Conservation (phyloP, 1,140 invertebrate genomes). For the Glossosoma conforme region DNA sequence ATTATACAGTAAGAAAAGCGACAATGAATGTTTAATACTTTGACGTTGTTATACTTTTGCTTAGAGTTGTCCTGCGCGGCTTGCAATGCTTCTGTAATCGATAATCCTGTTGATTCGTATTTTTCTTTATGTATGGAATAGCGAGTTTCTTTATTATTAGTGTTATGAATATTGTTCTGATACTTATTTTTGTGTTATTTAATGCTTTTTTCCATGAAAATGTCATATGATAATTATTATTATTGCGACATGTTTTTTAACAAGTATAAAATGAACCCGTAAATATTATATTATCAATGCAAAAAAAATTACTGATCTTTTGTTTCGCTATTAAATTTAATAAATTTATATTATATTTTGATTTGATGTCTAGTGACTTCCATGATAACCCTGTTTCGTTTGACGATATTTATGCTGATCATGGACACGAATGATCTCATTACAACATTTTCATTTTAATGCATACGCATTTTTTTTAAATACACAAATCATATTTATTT, state of each 20-base stretch:
- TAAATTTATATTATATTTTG: background rate
- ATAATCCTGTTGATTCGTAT: background rate
- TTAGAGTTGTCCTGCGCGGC: background rate
- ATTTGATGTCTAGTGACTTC: background rate
- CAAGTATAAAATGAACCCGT: background rate
- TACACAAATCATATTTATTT: too few relatives aligned
- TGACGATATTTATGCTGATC: background rate
- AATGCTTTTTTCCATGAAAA: background rate
- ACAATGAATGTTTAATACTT: too few relatives aligned
- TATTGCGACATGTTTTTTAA: background rate
- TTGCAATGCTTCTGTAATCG: background rate
- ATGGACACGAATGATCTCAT: background rate
- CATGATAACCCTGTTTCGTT: background rate
- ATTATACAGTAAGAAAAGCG: too few relatives aligned
- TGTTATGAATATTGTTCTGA: background rate
- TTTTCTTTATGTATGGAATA: background rate
- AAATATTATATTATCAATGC: too few relatives aligned
- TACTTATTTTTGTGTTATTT: too few relatives aligned
- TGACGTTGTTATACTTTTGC: too few relatives aligned
- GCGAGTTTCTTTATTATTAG: background rate
- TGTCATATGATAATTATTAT: background rate
- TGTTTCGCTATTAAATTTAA: background rate
- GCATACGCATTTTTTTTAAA: too few relatives aligned
- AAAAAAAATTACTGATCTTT: too few relatives aligned
- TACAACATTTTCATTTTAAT: too few relatives aligned